Base-by-base conservation (phyloP, 1,140 invertebrate species). In the Odontomachus brunneus region DNA sequence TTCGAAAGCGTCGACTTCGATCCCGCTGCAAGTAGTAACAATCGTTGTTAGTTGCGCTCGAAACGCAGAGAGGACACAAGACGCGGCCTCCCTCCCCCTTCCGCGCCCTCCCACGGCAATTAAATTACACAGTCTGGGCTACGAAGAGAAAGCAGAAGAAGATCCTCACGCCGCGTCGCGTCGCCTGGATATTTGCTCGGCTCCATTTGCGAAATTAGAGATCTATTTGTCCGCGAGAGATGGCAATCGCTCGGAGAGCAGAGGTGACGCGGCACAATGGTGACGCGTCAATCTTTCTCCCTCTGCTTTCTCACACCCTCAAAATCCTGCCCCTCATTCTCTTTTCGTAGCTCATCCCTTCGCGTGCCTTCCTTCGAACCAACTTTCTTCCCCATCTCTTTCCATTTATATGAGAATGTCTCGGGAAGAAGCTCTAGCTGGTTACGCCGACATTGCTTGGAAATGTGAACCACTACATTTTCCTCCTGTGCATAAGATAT, bases 141-240 rank as follows among this genome's bases (percentile, higher is more conserved):
- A 53, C 49, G 71, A 17, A 80, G 24, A 71, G 49, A 59, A 63
- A 72, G n/a, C 24, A 51, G 57, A 49, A 63, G 29, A 71, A 80
- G 85, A 85, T 62, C 15, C 38, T 62, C 59, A 57, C 59, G 19
- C 15, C 60, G 26, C 17, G 59, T 29, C 60, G 26, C 60, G 65
- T 57, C 48, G 69, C 12, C 38, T 66, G 26, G 78, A 84, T 74
- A 87, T 84, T 82, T 81, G 83, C 78, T 75, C 82, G 75, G 65
- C 71, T 84, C 86, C 88, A 91, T 91, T 90, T 90, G 85, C 89
- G 87, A 89, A 90, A 91, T 90, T 90, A 89, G 82, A 89, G 88
- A 90, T 83, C 71, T 81, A 82, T 84, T 59, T 55, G 82, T 53
- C 73, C 60, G 80, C 69, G 83, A 69, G 66, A 69, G 73, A 71